Conservation (phyloP, 2,113 vertebrate species). For the Talpa occidentalis region DNA sequence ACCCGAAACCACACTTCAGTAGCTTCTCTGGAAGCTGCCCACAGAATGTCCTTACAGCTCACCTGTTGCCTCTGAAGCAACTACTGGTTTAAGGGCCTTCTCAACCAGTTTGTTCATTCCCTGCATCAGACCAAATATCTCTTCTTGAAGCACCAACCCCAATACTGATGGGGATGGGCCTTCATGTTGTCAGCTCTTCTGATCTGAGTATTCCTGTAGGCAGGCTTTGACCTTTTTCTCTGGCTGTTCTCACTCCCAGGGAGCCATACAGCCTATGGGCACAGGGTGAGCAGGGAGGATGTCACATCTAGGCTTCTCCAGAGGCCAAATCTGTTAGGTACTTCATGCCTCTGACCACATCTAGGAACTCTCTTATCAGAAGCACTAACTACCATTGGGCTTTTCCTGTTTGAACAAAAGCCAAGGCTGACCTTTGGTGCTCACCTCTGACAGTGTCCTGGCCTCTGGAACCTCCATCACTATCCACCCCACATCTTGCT, state of each 20-base stretch:
- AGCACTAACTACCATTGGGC: neutral
- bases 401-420: conserved; percentile 1
- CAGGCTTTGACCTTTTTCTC: neutral
- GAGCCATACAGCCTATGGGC: fast-evolving
- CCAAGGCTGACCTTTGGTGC: neutral
- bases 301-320: neutral
- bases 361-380: neutral
- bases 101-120: neutral
- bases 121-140: neutral
- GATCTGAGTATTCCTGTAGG: neutral
- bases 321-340: neutral
- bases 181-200: neutral
- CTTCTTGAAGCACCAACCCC: neutral
- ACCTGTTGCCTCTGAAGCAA: neutral
- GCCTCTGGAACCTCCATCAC: neutral
- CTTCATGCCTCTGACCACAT: neutral
- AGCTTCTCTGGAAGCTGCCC: neutral
- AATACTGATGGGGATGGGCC: neutral
- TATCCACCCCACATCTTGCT: neutral
- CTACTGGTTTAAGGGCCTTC: neutral
- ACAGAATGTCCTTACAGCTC: neutral
- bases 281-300: neutral
- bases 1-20: neutral
- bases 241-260: neutral
- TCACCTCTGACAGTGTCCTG: fast-evolving